phyloP scores from a whole-genome alignment of 2,888 invertebrate species.

The Crossocerus cetratus region DNA sequence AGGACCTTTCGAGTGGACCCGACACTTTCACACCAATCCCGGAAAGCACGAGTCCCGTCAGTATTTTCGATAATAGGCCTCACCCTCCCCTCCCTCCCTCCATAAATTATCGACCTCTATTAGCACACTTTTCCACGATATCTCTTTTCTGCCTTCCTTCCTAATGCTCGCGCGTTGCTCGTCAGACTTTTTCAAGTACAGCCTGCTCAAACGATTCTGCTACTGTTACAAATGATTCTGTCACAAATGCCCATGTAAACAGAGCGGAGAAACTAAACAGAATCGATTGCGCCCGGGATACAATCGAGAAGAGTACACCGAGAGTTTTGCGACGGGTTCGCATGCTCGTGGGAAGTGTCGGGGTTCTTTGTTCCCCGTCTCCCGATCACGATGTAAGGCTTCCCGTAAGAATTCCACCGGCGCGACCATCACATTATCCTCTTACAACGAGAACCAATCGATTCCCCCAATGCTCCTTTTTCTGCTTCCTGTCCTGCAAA shows the following conservation, averaged over 20 bases:
- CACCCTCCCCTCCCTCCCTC: constrained; percentile 10
- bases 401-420: constrained; percentile 55
- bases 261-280: too few species aligned
- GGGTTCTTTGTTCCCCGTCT: constrained; percentile 50
- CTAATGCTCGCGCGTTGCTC: too few species aligned
- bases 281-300: too few species aligned
- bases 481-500: too few species aligned
- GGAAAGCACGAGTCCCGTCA: constrained; percentile 30
- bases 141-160: too few species aligned
- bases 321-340: constrained; percentile 25
- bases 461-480: too few species aligned
- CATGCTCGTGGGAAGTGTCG: constrained; percentile 41
- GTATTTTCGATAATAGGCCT: constrained; percentile 53
- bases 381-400: constrained; percentile 50
- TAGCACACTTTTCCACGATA: neutral
- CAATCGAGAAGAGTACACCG: too few species aligned
- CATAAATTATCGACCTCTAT: constrained; percentile 31
- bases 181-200: too few species aligned
- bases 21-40: constrained; percentile 9
- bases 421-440: constrained; percentile 40
- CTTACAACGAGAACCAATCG: constrained; percentile 34
- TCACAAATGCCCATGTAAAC: too few species aligned
- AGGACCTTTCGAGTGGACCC: constrained; percentile 60
- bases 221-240: too few species aligned
- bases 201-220: too few species aligned